Conservation (phyloP, 2,888 invertebrate genomes). For the Timema podura region DNA sequence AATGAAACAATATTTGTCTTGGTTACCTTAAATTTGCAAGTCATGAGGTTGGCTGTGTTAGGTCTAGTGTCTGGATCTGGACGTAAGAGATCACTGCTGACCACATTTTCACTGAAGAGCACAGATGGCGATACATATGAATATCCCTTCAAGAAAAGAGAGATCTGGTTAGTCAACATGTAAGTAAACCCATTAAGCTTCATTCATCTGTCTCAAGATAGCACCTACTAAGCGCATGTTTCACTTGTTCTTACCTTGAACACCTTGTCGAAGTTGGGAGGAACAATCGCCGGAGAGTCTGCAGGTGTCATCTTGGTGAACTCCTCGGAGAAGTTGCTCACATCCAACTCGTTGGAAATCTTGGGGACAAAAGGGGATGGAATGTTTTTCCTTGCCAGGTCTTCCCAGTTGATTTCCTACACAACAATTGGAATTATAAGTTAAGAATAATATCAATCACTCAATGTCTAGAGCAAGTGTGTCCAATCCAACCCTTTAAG, state of each 20-base stretch:
- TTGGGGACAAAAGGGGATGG: slow-evolving; percentile 88
- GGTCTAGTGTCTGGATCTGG: slow-evolving; percentile 50
- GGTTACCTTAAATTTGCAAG: slow-evolving; percentile 55
- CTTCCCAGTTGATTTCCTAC: slow-evolving; percentile 90
- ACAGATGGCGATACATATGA: slow-evolving; percentile 94
- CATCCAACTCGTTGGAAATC: slow-evolving; percentile 80
- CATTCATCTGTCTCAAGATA: no score
- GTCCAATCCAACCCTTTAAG: no score
- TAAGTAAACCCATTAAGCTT: no score
- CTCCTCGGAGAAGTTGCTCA: slow-evolving; percentile 94
- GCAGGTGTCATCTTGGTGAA: slow-evolving; percentile 90
- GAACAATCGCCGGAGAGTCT: slow-evolving; percentile 87
- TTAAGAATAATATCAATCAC: no score
- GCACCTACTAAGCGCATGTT: no score
- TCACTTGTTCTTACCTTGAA: slow-evolving; percentile 62
- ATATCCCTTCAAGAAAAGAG: slow-evolving; percentile 69
- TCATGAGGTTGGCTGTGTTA: slow-evolving; percentile 48
- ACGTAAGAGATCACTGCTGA: slow-evolving; percentile 66
- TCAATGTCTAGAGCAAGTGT: no score
- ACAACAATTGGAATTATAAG: no score
- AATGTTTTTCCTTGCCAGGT: slow-evolving; percentile 70
- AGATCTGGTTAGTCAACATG: no score
- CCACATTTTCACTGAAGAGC: slow-evolving; percentile 72
- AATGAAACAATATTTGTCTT: slow-evolving; percentile 2
- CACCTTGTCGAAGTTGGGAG: slow-evolving; percentile 77